Base-by-base conservation (phyloP, 2,797 vertebrate genomes). In the Gila robusta region DNA sequence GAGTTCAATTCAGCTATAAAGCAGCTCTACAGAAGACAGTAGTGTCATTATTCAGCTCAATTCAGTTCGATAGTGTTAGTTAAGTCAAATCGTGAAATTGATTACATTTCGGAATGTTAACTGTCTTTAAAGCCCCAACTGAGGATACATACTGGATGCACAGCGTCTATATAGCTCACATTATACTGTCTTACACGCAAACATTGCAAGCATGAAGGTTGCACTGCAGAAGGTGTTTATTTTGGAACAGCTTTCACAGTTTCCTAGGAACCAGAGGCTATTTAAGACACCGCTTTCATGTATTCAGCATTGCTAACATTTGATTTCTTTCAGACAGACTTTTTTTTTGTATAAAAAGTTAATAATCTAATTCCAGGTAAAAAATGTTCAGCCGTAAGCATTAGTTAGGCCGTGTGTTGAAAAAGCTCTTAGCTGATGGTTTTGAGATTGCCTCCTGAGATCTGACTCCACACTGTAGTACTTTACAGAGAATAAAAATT, bases 361-460 rank as follows among this genome's bases (percentile, higher is more conserved):
- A 6, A 26, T 72, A 64, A 44, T 44, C 52, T 73, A 32, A 47
- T 47, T 74, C 59, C 56, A 83, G 72, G 81, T 83, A 81, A 52
- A 71, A 77, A 62, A 62, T 7, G 35, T 28, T 79, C 83, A 77
- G 83, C 83, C 64, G 47, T 83, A 66, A 70, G 76, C 41, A 39
- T 71, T 44, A 41, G 64, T 17, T 21, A 72, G 52, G 83, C 52
- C 0, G 17, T 6, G 52, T 85, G 52, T 72, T 79, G 54, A 80
- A 80, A 79, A 77, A 81, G 79, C 66, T 85, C 59, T 79, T 70
- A 56, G 86, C 69, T 85, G 85, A 87, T 88, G 83, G 82, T 81
- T 88, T 88, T 85, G 41, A 35, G 79, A 69, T 81, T 81, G 74
- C 83, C 41, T 80, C 73, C 85, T 90, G 81, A 87, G 73, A 67